Evolutionary conservation across 2,888 invertebrate species (phyloP).

Genomic region (Pristionchus maxplancki): DNA sequence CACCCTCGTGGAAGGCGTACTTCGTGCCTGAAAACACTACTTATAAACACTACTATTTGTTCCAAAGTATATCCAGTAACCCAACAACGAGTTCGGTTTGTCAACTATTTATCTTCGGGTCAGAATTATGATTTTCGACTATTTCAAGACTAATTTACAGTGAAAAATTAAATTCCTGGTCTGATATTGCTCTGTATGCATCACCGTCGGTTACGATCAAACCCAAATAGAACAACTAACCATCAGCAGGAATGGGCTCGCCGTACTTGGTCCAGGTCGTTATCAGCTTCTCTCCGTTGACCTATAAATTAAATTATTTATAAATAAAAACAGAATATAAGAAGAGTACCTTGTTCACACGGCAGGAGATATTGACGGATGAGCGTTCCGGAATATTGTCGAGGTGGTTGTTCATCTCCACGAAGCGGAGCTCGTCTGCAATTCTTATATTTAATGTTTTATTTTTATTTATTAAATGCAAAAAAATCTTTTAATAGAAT

Average conservation of each 20-base stretch:
- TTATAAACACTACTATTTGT: too few species aligned
- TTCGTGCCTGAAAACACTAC: conserved; percentile 47
- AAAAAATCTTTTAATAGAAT: too few species aligned
- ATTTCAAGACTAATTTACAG: too few species aligned
- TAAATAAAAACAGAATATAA: background rate
- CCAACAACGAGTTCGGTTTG: too few species aligned
- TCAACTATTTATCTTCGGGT: too few species aligned
- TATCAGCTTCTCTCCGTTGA: conserved; percentile 55
- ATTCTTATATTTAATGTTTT: background rate
- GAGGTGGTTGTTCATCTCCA: conserved; percentile 59
- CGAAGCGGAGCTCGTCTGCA: conserved; percentile 64
- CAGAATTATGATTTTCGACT: too few species aligned
- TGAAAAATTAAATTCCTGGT: too few species aligned
- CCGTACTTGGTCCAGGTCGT: conserved; percentile 62
- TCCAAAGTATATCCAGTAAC: too few species aligned
- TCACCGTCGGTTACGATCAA: too few species aligned
- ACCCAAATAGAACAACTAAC: conserved; percentile 18
- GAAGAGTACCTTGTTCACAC: background rate
- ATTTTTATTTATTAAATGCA: too few species aligned
- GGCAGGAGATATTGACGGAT: conserved; percentile 63
- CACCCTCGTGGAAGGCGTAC: conserved; percentile 59
- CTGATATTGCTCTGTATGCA: too few species aligned
- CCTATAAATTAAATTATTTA: background rate
- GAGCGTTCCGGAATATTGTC: conserved; percentile 60
- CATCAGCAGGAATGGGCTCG: conserved; percentile 54